A percentile compares a stretch with the other conserved stretches of the same genome.
phyloP scores from a whole-genome alignment of 2,113 vertebrate genomes.

The Mustelus asterias region DNA sequence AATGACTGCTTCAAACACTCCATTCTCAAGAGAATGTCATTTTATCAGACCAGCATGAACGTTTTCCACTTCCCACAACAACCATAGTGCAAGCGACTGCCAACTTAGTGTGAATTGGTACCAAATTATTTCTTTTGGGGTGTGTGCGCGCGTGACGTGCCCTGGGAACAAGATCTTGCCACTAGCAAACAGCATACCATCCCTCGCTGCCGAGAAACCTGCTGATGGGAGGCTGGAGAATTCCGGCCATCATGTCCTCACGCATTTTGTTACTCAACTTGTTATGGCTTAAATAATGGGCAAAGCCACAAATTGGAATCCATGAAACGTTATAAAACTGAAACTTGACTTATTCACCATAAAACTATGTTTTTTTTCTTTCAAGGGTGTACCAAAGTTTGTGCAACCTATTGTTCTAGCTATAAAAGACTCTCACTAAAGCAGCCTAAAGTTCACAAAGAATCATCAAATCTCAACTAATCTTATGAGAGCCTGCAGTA shows the following conservation, averaged over 20 bases:
- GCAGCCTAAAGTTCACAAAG: not conserved
- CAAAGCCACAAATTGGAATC: not conserved
- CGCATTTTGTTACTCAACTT: not conserved
- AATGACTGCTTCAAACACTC: not conserved
- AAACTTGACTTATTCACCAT: not conserved
- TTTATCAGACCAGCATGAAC: not conserved
- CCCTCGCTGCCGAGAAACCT: too few relatives aligned
- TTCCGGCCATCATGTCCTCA: not conserved
- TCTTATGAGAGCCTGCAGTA: not conserved
- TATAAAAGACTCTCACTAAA: not conserved
- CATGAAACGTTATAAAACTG: not conserved
- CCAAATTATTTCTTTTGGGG: not conserved
- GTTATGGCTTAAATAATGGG: not conserved
- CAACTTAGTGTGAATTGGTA: not conserved
- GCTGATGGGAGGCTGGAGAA: too few relatives aligned
- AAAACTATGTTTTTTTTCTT: not conserved
- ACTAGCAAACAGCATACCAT: too few relatives aligned
- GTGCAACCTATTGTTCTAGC: not conserved
- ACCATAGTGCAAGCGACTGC: not conserved
- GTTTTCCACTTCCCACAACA: not conserved
- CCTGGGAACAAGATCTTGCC: not conserved
- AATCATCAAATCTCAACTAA: not conserved
- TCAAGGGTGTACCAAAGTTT: not conserved
- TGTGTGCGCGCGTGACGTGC: not conserved
- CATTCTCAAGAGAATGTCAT: not conserved